Evolutionary conservation across 1,140 invertebrate species (phyloP).

Genomic region (Drosophila asahinai): DNA sequence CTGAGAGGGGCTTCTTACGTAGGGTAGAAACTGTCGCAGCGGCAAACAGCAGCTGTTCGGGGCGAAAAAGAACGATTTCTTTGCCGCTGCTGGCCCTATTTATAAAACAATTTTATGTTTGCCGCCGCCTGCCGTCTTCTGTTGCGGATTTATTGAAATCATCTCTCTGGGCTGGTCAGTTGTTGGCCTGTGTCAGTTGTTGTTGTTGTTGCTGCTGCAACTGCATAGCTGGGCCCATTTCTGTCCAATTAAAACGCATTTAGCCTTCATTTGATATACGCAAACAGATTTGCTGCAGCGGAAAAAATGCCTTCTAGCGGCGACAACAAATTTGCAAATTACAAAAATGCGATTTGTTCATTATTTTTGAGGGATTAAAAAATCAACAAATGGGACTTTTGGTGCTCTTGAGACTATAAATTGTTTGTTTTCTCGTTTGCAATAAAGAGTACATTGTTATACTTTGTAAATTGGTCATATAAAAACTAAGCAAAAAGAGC

Average conservation of each 20-base stretch:
- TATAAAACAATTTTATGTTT: slow-evolving; percentile 40
- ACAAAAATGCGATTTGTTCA: slow-evolving; percentile 18
- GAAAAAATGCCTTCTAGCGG: slow-evolving; percentile 22
- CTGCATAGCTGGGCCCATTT: slow-evolving; percentile 58
- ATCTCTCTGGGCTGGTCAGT: slow-evolving; percentile 71
- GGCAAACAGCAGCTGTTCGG: slow-evolving; percentile 31
- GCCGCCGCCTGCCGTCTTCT: slow-evolving; percentile 36
- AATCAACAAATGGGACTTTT: slow-evolving; percentile 30
- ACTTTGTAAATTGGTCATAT: not conserved
- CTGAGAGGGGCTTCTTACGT: not conserved
- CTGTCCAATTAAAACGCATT: slow-evolving; percentile 73
- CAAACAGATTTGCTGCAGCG: slow-evolving; percentile 44
- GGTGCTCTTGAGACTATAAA: slow-evolving; percentile 15
- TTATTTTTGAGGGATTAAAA: slow-evolving; percentile 36
- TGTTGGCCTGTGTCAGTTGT: slow-evolving; percentile 48
- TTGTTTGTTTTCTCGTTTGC: not conserved
- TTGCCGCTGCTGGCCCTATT: slow-evolving; percentile 44
- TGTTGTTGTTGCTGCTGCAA: slow-evolving; percentile 10
- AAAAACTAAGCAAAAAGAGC: not conserved
- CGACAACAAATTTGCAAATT: slow-evolving; percentile 26
- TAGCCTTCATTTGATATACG: slow-evolving; percentile 55
- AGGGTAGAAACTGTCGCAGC: slow-evolving; percentile 19
- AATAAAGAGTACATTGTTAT: slow-evolving; percentile 12
- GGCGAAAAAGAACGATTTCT: slow-evolving; percentile 18
- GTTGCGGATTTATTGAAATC: slow-evolving; percentile 73